phyloP scores from a whole-genome alignment of 2,888 invertebrate species.

The Blastobasis adustella region DNA sequence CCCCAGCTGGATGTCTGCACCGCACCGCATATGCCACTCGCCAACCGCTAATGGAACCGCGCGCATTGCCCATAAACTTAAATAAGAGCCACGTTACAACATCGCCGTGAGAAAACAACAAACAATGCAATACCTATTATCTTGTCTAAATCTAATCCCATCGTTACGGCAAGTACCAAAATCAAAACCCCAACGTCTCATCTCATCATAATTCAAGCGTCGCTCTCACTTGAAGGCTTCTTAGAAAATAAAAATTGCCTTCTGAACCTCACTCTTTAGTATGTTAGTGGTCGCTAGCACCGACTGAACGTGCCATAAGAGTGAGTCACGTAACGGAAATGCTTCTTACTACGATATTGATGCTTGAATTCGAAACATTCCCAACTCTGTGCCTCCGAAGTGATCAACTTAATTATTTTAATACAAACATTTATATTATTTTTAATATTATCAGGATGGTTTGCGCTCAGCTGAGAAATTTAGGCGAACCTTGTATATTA shows the following conservation, averaged over 20 bases:
- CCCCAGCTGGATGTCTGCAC: constrained; percentile 1
- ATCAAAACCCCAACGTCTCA: background rate
- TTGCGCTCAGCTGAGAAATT: constrained; percentile 12
- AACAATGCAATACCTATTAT: too few species aligned
- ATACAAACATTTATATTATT: background rate
- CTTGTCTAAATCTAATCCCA: too few species aligned
- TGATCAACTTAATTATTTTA: background rate
- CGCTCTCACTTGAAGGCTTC: constrained; percentile 28
- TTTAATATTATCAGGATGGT: background rate
- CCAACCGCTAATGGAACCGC: too few species aligned
- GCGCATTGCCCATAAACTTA: too few species aligned
- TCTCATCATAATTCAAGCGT: constrained; percentile 26
- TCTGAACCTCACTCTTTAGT: constrained; percentile 48
- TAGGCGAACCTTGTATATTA: constrained; percentile 29
- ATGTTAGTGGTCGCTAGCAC: constrained; percentile 58
- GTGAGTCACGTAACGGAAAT: constrained; percentile 73
- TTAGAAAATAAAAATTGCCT: constrained; percentile 44
- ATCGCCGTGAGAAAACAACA: too few species aligned
- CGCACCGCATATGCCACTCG: background rate
- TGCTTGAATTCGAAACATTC: constrained; percentile 52
- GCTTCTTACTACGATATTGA: constrained; percentile 60
- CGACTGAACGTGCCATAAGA: constrained; percentile 59
- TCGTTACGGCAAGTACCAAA: too few species aligned
- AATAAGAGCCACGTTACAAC: too few species aligned
- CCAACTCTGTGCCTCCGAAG: constrained; percentile 36